Conservation (phyloP, 2,888 invertebrate genomes). For the Drosophila siamana region DNA sequence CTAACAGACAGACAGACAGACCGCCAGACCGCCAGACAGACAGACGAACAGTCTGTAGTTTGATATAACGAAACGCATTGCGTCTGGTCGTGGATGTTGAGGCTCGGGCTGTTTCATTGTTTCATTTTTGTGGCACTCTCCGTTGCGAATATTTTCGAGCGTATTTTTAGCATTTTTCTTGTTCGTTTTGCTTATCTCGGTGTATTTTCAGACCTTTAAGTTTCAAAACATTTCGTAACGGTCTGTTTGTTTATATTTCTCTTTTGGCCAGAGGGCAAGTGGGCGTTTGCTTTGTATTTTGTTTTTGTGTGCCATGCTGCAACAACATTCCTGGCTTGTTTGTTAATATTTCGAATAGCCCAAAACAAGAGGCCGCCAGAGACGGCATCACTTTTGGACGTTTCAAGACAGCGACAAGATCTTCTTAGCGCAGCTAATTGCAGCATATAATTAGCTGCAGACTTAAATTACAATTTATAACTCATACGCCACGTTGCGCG, state of each 20-base stretch:
- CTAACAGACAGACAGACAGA: constrained; percentile 5
- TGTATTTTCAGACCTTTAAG: constrained; percentile 32
- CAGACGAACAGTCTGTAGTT: constrained; percentile 19
- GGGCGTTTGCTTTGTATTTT: constrained; percentile 10
- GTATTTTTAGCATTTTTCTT: constrained; percentile 46
- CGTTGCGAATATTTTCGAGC: constrained; percentile 30
- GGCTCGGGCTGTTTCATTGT: constrained; percentile 40
- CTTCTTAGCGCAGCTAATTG: constrained; percentile 1
- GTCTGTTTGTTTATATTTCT: constrained; percentile 53
- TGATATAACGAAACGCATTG: constrained; percentile 41
- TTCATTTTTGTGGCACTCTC: constrained; percentile 38
- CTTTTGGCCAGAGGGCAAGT: constrained; percentile 7
- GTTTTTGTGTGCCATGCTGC: constrained; percentile 19
- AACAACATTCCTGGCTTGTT: constrained; percentile 20
- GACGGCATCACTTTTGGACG: constrained; percentile 1
- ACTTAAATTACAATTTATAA: constrained; percentile 3
- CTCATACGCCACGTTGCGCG: constrained; percentile 22
- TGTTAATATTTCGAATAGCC: constrained; percentile 15
- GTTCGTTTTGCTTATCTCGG: neutral
- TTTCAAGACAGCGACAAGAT: constrained; percentile 1
- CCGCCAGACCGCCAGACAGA: constrained; percentile 16
- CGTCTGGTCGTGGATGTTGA: constrained; percentile 28
- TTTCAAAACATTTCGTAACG: constrained; percentile 56
- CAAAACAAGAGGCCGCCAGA: neutral
- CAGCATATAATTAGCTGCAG: constrained; percentile 4